A percentile compares a stretch with the other conserved stretches of the same genome.
Evolutionary conservation across 2,888 invertebrate species (phyloP).

Genomic region (Blastobasis lacticolella): DNA sequence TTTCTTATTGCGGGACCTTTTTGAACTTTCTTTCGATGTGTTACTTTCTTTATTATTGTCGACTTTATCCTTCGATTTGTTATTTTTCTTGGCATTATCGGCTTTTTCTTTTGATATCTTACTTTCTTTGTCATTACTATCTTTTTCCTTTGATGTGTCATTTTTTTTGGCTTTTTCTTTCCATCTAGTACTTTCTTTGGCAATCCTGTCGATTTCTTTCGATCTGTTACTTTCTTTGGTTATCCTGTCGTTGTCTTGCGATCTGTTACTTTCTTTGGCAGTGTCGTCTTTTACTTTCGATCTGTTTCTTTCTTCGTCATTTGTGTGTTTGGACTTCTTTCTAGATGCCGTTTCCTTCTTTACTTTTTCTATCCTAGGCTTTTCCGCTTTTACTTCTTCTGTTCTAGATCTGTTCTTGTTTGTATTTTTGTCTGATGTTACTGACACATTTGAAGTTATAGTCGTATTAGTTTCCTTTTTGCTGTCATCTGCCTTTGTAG

Average conservation of each 20-base stretch:
- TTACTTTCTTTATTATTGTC: constrained; percentile 4
- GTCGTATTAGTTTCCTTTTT: not conserved
- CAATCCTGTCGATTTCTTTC: too few species aligned
- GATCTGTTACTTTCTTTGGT: too few species aligned
- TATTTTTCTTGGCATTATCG: not conserved
- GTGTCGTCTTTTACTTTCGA: too few species aligned
- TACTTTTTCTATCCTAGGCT: not conserved
- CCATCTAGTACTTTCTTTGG: too few species aligned
- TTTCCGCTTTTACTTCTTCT: constrained; percentile 4
- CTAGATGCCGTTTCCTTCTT: constrained; percentile 7
- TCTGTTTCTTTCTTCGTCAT: not conserved
- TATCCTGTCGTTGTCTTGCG: too few species aligned
- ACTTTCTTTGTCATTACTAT: not conserved
- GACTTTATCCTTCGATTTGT: constrained; percentile 3
- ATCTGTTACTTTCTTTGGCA: too few species aligned
- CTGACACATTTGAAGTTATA: not conserved
- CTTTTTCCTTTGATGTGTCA: not conserved
- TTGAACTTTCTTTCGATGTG: too few species aligned
- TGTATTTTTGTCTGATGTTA: constrained; percentile 2
- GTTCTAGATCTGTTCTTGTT: constrained; percentile 2
- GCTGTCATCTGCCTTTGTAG: constrained; percentile 5
- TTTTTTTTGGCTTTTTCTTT: too few species aligned
- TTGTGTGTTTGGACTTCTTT: not conserved
- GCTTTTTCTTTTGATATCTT: not conserved
- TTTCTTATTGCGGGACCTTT: too few species aligned